Evolutionary conservation across 2,113 vertebrate species (phyloP).

Genomic region (Neodontobutis hainanensis): DNA sequence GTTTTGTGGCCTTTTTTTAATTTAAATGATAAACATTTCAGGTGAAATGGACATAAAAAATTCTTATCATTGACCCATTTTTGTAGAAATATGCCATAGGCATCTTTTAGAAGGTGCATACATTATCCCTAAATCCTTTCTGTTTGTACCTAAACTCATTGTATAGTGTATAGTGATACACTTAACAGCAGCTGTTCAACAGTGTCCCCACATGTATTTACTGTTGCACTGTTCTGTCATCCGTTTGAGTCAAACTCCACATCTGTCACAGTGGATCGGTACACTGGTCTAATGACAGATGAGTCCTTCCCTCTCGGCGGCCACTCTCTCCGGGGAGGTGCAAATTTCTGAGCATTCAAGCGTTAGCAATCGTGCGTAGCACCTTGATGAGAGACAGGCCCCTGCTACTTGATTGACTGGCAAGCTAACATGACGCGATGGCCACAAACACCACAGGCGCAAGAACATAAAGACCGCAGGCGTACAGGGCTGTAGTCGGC

Average conservation of each 20-base stretch:
- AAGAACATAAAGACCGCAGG: conserved; percentile 49
- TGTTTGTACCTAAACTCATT: no score
- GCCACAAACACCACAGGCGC: conserved; percentile 50
- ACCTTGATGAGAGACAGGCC: conserved; percentile 75
- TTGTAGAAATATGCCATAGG: no score
- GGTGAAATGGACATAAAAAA: no score
- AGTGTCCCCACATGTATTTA: conserved; percentile 42
- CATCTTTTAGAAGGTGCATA: no score
- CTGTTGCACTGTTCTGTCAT: conserved; percentile 52
- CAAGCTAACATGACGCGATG: conserved; percentile 69
- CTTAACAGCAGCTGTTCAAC: conserved; percentile 27
- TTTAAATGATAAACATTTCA: no score
- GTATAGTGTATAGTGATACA: background rate
- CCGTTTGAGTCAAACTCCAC: conserved; percentile 59
- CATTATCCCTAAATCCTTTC: no score
- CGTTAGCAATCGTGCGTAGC: conserved; percentile 72
- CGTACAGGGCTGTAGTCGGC: conserved; percentile 26
- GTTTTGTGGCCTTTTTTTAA: no score
- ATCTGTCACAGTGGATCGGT: conserved; percentile 71
- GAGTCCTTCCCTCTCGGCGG: conserved; percentile 63
- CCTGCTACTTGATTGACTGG: conserved; percentile 75
- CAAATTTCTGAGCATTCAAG: conserved; percentile 69
- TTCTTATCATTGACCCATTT: no score
- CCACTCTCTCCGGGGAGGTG: conserved; percentile 59
- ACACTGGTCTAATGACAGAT: conserved; percentile 71